Conservation (phyloP, 2,113 vertebrate genomes). For the Gopherus flavomarginatus region DNA sequence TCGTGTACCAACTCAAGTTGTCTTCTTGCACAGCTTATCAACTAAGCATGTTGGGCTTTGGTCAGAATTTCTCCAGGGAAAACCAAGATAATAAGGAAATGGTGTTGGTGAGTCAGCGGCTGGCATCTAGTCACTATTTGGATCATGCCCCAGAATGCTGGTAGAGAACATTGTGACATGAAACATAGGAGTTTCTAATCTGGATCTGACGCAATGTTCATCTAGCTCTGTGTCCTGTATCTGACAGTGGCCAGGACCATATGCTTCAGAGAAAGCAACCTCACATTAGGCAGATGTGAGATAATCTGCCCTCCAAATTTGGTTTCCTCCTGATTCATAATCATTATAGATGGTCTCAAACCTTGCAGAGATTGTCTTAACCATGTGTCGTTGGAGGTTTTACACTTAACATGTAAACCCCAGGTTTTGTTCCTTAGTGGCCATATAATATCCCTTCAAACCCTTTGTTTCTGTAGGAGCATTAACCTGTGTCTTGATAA, state of each 20-base stretch:
- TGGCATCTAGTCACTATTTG: background rate
- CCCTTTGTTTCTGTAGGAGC: background rate
- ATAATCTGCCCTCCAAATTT: background rate
- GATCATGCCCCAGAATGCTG: background rate
- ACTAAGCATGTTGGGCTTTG: background rate
- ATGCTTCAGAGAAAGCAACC: background rate
- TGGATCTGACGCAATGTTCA: background rate
- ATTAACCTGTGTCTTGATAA: background rate
- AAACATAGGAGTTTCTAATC: background rate
- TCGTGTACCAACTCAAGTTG: background rate
- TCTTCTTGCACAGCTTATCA: background rate
- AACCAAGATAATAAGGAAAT: background rate
- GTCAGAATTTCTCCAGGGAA: background rate
- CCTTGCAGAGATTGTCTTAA: background rate
- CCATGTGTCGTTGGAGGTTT: too few relatives aligned
- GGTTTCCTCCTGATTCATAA: background rate
- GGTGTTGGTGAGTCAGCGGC: background rate
- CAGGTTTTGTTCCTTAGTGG: too few relatives aligned
- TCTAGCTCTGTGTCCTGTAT: background rate
- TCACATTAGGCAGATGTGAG: background rate
- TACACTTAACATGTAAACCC: too few relatives aligned
- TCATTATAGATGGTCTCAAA: background rate
- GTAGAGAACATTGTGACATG: background rate
- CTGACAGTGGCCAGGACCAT: background rate
- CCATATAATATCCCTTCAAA: background rate